Base-by-base conservation (phyloP, 2,888 invertebrate species). In the Aricia artaxerxes region DNA sequence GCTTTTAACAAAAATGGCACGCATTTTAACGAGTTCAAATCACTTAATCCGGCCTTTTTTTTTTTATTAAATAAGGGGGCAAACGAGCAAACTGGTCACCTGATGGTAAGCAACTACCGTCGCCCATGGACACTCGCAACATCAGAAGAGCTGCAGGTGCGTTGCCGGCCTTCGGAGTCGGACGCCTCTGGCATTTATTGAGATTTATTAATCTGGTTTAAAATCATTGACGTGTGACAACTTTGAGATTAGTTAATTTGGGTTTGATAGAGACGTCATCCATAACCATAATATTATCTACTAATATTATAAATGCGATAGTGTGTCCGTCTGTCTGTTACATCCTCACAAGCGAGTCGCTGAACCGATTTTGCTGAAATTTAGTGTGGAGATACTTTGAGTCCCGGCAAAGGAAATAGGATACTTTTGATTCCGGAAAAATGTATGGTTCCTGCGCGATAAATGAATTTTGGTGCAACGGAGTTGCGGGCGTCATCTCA, bases 171-270 rank as follows among this genome's bases (percentile, higher is more conserved):
- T 24, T 24, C 24, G 24, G 24, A 24, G 24, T 24, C 24, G 24
- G 24, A 24, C 0, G 24, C 24, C 24, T 24, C 64, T 31, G 31
- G 64, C 31, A 64, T 31, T 64, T 40, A 44, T 73, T 38, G 73
- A 6, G 1, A 64, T 31, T 64, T 11, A 24, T 64, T n/a, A 73
- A 44, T 73, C 44, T 73, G 73, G 73, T 73, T n/a, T 7, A 73
- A 73, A 73, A 11, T 73, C 44, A 40, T 73, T 73, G 40, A 7
- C n/a, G 40, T 73, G n/a, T 73, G 24, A 24, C 61, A 61, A 9
- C 61, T 64, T 61, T 31, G 64, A 24, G 31, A 64, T 31, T 31
- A 73, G 13, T 16, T 72, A 72, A 13, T 35, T 38, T 57, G 16
- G 57, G 57, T 57, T 57, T 16, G 57, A 57, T 57, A 16, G 13